These are phyloP conservation scores for Xestia c-nigrum DNA, from an alignment of 2,888 invertebrate species.

Conservation along the genomic window DNA sequence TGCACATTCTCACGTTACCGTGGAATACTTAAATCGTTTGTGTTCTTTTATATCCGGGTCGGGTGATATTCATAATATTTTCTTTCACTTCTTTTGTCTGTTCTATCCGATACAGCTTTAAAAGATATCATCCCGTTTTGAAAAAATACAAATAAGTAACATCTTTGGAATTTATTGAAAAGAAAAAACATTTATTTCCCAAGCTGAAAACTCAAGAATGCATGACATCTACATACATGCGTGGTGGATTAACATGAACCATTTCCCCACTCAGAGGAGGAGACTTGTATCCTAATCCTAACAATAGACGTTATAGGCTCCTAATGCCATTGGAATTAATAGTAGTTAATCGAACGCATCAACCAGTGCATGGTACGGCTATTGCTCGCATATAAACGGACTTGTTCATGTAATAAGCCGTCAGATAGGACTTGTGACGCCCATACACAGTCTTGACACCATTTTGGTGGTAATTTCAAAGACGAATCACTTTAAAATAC, in stretches of 20 bases:
- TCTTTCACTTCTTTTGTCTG: constrained; percentile 40
- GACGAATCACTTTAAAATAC: not conserved
- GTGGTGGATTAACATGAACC: not conserved
- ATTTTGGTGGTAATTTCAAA: not conserved
- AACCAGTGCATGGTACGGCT: not conserved
- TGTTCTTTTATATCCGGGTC: constrained; percentile 44
- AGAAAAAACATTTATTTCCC: too few relatives aligned
- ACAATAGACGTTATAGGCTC: not conserved
- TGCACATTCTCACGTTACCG: constrained; percentile 46
- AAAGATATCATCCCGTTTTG: not conserved
- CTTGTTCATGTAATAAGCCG: not conserved
- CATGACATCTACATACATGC: not conserved
- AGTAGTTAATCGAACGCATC: not conserved
- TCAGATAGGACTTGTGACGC: not conserved
- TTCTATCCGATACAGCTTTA: not conserved
- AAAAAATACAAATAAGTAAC: not conserved
- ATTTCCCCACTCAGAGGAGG: not conserved
- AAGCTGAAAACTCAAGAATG: not conserved
- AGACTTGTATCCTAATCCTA: not conserved
- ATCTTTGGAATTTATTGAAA: not conserved
- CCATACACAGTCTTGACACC: not conserved
- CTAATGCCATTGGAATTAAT: not conserved
- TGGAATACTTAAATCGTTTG: constrained; percentile 44
- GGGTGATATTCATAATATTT: constrained; percentile 19
- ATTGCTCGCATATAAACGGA: not conserved